Base-by-base conservation (phyloP, 2,888 invertebrate genomes). In the Hecatera dysodea region DNA sequence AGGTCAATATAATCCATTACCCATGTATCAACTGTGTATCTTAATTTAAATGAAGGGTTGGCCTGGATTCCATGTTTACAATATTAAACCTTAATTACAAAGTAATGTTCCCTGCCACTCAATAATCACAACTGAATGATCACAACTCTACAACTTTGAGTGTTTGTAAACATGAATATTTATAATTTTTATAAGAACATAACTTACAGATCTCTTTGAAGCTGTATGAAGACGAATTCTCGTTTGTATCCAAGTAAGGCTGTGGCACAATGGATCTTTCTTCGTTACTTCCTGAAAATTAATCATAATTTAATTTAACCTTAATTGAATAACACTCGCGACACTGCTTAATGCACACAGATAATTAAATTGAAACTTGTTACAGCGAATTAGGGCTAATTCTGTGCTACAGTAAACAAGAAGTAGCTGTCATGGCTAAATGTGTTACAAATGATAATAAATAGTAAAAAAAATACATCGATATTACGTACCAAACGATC, bases 181-280 rank as follows among this genome's bases (percentile, higher is more conserved):
- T 22, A 1, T 42, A 33, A 29, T 33, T 42, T 15, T 9, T 12
- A 19, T 42, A 91, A 90, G 27, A 72, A 69, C 42, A 87, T 71
- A 62, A 92, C 95, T 93, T 87, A 96, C 96, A 90, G 80, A 95
- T 79, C 80, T 95, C 95, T 87, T 92, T 93, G 80, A 92, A 95
- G 82, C 85, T 90, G 79, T 93, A 93, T 19, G 92, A 74, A 59
- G 89, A 88, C 80, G 90, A 92, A 68, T 94, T 95, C 56, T 95
- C 94, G 79, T 96, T 96, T n/a, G 96, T 92, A 84, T 97, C 96
- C 83, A 97, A 90, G 83, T 96, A 94, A 17, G 96, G 93, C 86
- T 97, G 96, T 61, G 96, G 91, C n/a, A 96, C 96, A 84, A 97
- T 91, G 64, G 96, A 93, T 78, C 96, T 96, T 52, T 96, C 96